Percentiles rank a stretch among this genome's conserved stretches.
phyloP scores from a whole-genome alignment of 53 echinoderm and acorn worm genomes.

The Pentamera pediparva region DNA sequence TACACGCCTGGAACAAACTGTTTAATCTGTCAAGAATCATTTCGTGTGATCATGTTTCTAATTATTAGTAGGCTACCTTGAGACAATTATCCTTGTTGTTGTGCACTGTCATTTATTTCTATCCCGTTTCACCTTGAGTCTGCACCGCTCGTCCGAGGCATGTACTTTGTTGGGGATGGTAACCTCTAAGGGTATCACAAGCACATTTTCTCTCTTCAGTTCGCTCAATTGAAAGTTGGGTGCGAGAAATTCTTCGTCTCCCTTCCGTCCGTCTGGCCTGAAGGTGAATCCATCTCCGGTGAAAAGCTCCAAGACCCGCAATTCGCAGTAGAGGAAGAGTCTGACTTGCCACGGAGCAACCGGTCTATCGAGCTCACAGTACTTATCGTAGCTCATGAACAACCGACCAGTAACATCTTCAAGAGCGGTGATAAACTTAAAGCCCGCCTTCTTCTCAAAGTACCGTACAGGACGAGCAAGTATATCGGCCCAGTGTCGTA shows the following conservation, averaged over 20 bases:
- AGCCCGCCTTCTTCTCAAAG: conserved; percentile 57
- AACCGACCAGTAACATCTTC: conserved; percentile 37
- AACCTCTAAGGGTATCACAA: conserved; percentile 48
- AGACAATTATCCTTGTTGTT: no score
- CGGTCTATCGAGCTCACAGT: conserved; percentile 54
- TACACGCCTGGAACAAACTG: conserved; percentile 25
- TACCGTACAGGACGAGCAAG: conserved; percentile 49
- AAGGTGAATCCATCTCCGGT: conserved; percentile 78
- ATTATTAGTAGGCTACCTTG: no score
- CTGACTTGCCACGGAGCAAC: conserved; percentile 75
- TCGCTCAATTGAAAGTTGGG: conserved; percentile 57
- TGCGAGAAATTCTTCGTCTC: conserved; percentile 72
- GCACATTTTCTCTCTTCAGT: conserved; percentile 47
- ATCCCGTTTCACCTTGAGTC: background rate
- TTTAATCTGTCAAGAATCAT: no score
- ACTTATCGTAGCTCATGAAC: conserved; percentile 77
- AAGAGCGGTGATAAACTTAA: conserved; percentile 74
- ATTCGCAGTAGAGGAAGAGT: conserved; percentile 87
- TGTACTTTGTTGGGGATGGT: conserved; percentile 51
- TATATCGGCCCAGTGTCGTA: conserved; percentile 60
- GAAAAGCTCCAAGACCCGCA: conserved; percentile 81
- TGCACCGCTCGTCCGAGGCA: background rate
- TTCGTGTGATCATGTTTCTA: no score
- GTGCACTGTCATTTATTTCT: background rate
- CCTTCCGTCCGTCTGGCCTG: conserved; percentile 58